phyloP scores from a whole-genome alignment of 2,113 vertebrate species.

The Ailurus styani region DNA sequence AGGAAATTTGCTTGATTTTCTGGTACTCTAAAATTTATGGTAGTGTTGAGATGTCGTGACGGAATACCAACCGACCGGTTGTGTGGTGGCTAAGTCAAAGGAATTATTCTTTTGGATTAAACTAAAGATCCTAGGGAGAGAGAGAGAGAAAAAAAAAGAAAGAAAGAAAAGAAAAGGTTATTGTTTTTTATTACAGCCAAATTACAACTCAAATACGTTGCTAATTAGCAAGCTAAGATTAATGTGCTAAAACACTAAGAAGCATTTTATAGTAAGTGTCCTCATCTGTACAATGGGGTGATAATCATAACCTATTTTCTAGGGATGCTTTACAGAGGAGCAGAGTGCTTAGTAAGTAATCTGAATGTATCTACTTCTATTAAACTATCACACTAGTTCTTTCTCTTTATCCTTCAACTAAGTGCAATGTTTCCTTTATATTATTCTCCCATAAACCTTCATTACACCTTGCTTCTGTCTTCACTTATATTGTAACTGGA shows the following conservation, averaged over 20 bases:
- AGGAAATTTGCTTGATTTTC: not conserved
- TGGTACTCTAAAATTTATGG: not conserved
- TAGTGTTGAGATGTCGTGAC: not conserved
- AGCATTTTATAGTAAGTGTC: not conserved
- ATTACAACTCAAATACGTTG: not conserved
- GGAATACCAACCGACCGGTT: not conserved
- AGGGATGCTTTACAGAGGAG: not conserved
- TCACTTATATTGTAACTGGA: not conserved
- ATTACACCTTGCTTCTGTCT: not conserved
- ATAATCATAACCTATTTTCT: not conserved
- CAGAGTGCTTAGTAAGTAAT: not conserved
- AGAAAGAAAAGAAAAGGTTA: not conserved
- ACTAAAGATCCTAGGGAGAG: not conserved
- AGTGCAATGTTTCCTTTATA: not conserved
- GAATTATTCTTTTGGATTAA: not conserved
- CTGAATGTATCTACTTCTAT: not conserved
- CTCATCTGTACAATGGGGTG: not conserved
- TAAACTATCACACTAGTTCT: not conserved
- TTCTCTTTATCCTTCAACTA: not conserved
- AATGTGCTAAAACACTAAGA: not conserved
- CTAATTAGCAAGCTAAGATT: not conserved
- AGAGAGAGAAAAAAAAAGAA: not conserved
- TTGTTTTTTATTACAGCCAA: not conserved
- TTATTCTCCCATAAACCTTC: not conserved
- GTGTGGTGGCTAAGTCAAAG: not conserved